phyloP scores from a whole-genome alignment of 2,797 vertebrate genomes.

The Australoheros facetus region DNA sequence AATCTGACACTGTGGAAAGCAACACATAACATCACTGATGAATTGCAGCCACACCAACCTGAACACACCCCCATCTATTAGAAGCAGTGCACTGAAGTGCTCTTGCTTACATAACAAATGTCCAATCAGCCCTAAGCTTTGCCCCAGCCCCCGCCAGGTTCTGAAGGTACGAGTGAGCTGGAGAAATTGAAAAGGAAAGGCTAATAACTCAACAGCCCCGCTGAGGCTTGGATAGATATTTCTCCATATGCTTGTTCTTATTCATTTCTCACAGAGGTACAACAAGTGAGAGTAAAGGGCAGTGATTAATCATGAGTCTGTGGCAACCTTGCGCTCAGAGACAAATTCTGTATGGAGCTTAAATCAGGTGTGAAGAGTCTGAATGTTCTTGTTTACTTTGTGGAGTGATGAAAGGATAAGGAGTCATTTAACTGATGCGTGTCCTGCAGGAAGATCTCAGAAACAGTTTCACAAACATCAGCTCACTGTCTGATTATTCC shows the following conservation, averaged over 20 bases:
- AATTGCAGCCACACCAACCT: slow-evolving; percentile 62
- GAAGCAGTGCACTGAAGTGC: slow-evolving; percentile 36
- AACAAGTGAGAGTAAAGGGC: slow-evolving; percentile 38
- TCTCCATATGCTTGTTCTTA: slow-evolving; percentile 39
- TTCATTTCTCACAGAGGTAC: slow-evolving; percentile 53
- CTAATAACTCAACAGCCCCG: slow-evolving; percentile 59
- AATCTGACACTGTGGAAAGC: slow-evolving; percentile 67
- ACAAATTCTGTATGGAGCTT: slow-evolving; percentile 35
- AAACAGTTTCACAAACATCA: slow-evolving; percentile 22
- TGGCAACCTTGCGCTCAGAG: slow-evolving; percentile 17
- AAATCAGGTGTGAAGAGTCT: slow-evolving; percentile 31
- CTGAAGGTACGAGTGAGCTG: slow-evolving; percentile 25
- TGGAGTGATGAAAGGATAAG: slow-evolving; percentile 13
- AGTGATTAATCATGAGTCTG: slow-evolving; percentile 50
- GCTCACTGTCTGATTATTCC: background rate
- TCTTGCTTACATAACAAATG: slow-evolving; percentile 61
- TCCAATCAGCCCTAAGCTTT: slow-evolving; percentile 51
- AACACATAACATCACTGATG: slow-evolving; percentile 70
- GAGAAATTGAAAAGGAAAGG: slow-evolving; percentile 62
- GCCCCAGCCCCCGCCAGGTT: slow-evolving; percentile 14
- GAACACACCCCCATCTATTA: slow-evolving; percentile 50
- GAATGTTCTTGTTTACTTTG: slow-evolving; percentile 37
- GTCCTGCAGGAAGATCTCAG: slow-evolving; percentile 4
- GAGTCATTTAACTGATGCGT: slow-evolving; percentile 22
- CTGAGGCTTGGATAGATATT: slow-evolving; percentile 44